A percentile compares a stretch with the other conserved stretches of the same genome.
Evolutionary conservation across 2,113 vertebrate species (phyloP).

Genomic region (Uria aalge): DNA sequence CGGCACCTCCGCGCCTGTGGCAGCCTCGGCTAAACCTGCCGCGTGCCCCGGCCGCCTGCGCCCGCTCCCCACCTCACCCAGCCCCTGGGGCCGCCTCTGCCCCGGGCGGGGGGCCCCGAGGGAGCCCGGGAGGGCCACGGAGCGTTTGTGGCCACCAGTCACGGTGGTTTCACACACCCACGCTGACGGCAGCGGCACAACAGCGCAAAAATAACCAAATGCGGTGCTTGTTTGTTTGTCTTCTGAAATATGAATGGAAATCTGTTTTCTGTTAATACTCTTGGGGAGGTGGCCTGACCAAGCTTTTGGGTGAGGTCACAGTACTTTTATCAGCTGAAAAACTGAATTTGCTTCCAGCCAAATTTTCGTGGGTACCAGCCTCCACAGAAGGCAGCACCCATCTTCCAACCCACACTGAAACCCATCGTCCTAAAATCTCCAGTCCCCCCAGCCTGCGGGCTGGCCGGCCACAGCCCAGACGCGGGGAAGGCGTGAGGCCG

Average conservation of each 20-base stretch:
- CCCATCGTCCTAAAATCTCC: background rate
- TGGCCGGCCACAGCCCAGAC: background rate
- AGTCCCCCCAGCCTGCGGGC: background rate
- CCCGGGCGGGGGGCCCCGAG: too few relatives aligned
- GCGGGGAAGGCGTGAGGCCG: rapidly evolving
- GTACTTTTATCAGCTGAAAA: background rate
- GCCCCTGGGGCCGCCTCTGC: too few relatives aligned
- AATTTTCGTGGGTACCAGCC: too few relatives aligned
- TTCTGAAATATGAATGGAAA: background rate
- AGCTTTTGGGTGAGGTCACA: background rate
- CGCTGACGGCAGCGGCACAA: background rate
- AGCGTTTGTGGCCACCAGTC: background rate
- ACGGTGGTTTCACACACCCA: background rate
- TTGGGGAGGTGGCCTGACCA: background rate
- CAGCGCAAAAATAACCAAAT: background rate
- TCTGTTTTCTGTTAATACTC: background rate
- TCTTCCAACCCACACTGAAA: background rate
- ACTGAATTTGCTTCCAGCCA: background rate
- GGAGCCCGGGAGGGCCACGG: background rate
- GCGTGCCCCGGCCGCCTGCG: too few relatives aligned
- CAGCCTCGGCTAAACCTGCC: too few relatives aligned
- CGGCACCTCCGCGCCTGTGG: too few relatives aligned
- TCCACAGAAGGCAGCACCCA: background rate
- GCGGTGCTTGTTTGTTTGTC: background rate
- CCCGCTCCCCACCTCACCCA: too few relatives aligned